A percentile compares a stretch with the other conserved stretches of the same genome.
These are phyloP conservation scores for Fissipunctia ypsillon DNA, from an alignment of 2,888 invertebrate genomes.

Conservation along the genomic window DNA sequence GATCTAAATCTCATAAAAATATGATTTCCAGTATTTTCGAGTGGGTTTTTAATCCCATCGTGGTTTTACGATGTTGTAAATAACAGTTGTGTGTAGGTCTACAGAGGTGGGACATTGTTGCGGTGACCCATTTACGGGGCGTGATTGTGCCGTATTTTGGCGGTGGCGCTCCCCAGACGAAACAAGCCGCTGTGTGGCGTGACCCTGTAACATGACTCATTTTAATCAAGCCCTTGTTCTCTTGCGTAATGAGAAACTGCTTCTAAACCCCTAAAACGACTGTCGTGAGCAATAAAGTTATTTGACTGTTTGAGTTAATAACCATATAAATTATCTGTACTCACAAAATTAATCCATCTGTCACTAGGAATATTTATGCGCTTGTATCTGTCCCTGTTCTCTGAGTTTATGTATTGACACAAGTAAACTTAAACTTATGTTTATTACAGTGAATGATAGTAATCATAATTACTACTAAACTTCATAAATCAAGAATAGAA, in stretches of 20 bases:
- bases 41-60: conserved; percentile 85
- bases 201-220: conserved; percentile 73
- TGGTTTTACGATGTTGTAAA: conserved; percentile 88
- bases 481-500: conserved; percentile 14
- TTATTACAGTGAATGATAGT: conserved; percentile 8
- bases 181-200: conserved; percentile 76
- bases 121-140: conserved; percentile 84
- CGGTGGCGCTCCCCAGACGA: conserved; percentile 81
- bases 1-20: conserved; percentile 90
- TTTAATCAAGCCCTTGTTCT: conserved; percentile 71
- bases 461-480: background rate
- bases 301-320: conserved; percentile 46
- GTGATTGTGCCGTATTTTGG: conserved; percentile 82
- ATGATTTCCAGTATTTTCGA: conserved; percentile 87
- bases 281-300: conserved; percentile 35
- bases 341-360: conserved; percentile 49
- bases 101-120: conserved; percentile 86
- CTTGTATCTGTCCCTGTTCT: conserved; percentile 28
- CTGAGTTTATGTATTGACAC: conserved; percentile 42
- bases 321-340: conserved; percentile 47
- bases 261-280: conserved; percentile 19
- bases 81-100: conserved; percentile 81
- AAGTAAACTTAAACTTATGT: conserved; percentile 21
- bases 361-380: conserved; percentile 43
- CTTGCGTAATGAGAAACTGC: conserved; percentile 44